A percentile compares a stretch with the other conserved stretches of the same genome.
Evolutionary conservation across 2,888 invertebrate genomes (phyloP).

Genomic region (Thelaira solivaga): DNA sequence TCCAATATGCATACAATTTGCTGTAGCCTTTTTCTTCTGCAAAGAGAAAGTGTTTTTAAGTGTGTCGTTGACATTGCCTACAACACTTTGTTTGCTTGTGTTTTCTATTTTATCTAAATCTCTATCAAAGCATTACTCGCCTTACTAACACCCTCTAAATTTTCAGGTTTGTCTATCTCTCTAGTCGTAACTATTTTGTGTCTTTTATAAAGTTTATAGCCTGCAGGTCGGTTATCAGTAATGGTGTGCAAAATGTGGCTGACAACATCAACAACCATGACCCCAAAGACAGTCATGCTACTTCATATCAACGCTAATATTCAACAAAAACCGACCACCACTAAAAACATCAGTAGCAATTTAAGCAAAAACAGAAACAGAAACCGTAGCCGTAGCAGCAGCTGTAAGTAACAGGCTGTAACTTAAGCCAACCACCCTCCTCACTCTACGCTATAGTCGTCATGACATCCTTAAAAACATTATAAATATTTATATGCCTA

Average conservation of each 20-base stretch:
- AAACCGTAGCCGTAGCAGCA: neutral
- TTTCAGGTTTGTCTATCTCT: conserved; percentile 10
- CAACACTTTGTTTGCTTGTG: conserved; percentile 18
- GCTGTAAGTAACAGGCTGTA: neutral
- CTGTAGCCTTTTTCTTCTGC: neutral
- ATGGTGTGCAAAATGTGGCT: conserved; percentile 61
- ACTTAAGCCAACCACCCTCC: neutral
- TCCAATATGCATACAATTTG: neutral
- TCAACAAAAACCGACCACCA: conserved; percentile 19
- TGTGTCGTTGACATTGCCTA: conserved; percentile 57
- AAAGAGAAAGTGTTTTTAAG: conserved; percentile 55
- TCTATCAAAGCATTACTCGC: neutral
- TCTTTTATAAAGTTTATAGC: conserved; percentile 45
- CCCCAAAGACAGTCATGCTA: conserved; percentile 52
- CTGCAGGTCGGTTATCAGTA: conserved; percentile 57
- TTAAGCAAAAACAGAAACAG: neutral
- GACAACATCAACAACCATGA: conserved; percentile 61
- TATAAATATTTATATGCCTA: conserved; percentile 55
- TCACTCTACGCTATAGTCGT: neutral
- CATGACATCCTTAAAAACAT: conserved; percentile 19
- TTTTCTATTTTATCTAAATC: conserved; percentile 18
- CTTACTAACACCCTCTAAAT: neutral
- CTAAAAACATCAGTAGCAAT: neutral
- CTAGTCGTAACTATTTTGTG: too few relatives aligned
- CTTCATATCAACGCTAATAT: conserved; percentile 46